A percentile compares a stretch with the other conserved stretches of the same genome.
Evolutionary conservation across 2,797 vertebrate species (phyloP).

Genomic region (Sebastes nivosus): DNA sequence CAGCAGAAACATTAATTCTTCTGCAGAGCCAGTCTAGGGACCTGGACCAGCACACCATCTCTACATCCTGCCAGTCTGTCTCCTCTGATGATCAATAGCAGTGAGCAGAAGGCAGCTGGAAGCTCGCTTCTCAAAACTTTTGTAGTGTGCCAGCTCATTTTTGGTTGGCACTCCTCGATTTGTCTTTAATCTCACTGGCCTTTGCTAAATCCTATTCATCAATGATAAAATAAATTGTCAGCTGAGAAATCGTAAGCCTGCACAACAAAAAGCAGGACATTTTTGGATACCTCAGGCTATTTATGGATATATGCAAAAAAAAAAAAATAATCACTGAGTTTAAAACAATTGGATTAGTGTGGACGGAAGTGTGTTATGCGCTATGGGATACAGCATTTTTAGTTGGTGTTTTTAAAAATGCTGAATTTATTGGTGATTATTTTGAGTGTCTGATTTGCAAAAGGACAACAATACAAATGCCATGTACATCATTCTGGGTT

Average conservation of each 20-base stretch:
- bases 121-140: slow-evolving; percentile 38
- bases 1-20: slow-evolving; percentile 39
- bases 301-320: slow-evolving; percentile 2
- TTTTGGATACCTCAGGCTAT: slow-evolving; percentile 21
- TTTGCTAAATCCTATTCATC: slow-evolving; percentile 57
- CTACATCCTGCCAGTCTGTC: slow-evolving; percentile 62
- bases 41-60: slow-evolving; percentile 38
- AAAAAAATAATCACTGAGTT: neutral
- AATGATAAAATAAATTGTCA: slow-evolving; percentile 58
- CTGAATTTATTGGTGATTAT: neutral
- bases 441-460: neutral
- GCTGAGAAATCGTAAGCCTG: slow-evolving; percentile 24
- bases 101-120: slow-evolving; percentile 66
- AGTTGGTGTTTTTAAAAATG: neutral
- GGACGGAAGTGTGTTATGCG: neutral
- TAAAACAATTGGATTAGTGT: neutral
- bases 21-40: slow-evolving; percentile 27
- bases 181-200: slow-evolving; percentile 57
- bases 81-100: slow-evolving; percentile 65
- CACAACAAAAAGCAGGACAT: slow-evolving; percentile 15
- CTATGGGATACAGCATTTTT: neutral
- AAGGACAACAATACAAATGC: neutral
- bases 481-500: too few relatives aligned
- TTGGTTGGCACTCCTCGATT: slow-evolving; percentile 45
- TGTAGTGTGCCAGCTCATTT: slow-evolving; percentile 56